A percentile compares a stretch with the other conserved stretches of the same genome.
phyloP scores from a whole-genome alignment of 2,113 vertebrate species.

The Chionis minor region DNA sequence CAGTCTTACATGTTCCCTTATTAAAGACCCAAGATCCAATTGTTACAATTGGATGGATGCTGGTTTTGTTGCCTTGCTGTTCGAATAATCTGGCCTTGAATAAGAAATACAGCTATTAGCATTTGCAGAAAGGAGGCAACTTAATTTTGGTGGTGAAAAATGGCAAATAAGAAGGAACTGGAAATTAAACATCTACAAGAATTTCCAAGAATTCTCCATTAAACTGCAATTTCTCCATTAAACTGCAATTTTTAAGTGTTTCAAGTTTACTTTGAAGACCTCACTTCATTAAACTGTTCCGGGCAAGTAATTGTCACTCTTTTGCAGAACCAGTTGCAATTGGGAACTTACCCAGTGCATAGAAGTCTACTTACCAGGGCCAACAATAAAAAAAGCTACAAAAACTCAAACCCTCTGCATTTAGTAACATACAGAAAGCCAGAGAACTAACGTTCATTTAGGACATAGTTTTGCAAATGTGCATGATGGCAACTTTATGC shows the following conservation, averaged over 20 bases:
- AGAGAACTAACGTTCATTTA: neutral
- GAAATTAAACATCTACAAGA: neutral
- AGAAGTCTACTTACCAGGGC: neutral
- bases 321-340: neutral
- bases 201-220: neutral
- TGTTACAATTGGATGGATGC: neutral
- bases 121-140: neutral
- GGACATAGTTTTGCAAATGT: neutral
- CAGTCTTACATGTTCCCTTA: neutral
- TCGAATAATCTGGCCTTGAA: neutral
- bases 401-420: neutral
- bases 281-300: neutral
- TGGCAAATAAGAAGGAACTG: neutral
- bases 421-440: neutral
- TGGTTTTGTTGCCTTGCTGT: neutral
- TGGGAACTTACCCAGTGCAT: neutral
- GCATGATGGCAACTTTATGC: neutral
- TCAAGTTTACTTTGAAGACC: neutral
- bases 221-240: neutral
- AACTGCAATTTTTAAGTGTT: neutral
- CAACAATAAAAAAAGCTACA: neutral
- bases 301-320: neutral
- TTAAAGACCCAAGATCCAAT: neutral
- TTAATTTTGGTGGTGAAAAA: neutral
- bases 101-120: neutral